These are phyloP conservation scores for Microctonus aethiopoides DNA, from an alignment of 2,888 invertebrate genomes.

Conservation along the genomic window DNA sequence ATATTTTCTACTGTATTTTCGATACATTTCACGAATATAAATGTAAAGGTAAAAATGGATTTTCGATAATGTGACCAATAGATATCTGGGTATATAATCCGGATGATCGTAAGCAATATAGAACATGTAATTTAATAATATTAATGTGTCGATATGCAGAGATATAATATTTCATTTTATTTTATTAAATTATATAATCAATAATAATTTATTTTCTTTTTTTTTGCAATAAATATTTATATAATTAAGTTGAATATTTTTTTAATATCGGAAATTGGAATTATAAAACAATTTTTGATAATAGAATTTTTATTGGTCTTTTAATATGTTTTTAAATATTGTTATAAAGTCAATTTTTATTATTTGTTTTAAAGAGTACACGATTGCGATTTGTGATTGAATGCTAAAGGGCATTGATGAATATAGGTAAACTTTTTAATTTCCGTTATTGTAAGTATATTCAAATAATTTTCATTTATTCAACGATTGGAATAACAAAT, in stretches of 20 bases:
- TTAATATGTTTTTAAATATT: neutral
- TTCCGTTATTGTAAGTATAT: neutral
- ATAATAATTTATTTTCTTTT: neutral
- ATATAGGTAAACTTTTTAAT: neutral
- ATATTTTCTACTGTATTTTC: neutral
- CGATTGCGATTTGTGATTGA: neutral
- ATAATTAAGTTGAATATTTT: too few relatives aligned
- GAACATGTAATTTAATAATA: neutral
- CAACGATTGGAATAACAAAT: slow-evolving; percentile 7
- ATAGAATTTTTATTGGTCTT: too few relatives aligned
- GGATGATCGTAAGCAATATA: neutral
- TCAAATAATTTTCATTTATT: neutral
- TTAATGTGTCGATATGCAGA: neutral
- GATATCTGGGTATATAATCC: neutral
- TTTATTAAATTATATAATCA: neutral
- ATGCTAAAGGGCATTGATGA: neutral
- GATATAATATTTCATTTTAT: neutral
- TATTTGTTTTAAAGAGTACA: neutral
- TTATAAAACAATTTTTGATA: too few relatives aligned
- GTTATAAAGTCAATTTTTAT: neutral
- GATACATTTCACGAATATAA: neutral
- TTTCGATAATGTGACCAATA: neutral
- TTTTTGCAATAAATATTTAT: too few relatives aligned
- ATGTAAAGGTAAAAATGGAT: neutral
- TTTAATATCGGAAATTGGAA: too few relatives aligned